Conservation (phyloP, 2,797 vertebrate species). For the Falco concolor region DNA sequence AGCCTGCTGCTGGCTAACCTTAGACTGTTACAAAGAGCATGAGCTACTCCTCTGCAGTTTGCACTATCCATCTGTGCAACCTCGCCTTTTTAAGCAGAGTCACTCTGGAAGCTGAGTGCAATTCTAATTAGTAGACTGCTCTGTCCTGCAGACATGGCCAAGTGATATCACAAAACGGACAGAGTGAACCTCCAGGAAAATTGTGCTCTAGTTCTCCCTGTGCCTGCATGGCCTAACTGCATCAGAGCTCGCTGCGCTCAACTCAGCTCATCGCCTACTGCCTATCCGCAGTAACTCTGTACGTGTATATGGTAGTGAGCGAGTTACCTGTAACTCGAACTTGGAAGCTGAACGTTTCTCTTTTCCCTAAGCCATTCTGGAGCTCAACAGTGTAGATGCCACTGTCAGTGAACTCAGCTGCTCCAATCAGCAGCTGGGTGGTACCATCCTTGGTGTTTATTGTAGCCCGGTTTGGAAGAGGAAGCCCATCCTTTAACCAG, state of each 20-base stretch:
- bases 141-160: not conserved
- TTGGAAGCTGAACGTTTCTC: slow-evolving; percentile 75
- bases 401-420: slow-evolving; percentile 75
- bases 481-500: slow-evolving; percentile 84
- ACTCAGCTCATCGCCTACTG: not conserved
- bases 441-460: slow-evolving; percentile 71
- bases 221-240: not conserved
- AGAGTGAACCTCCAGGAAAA: not conserved
- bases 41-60: not conserved
- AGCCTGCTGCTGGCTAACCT: not conserved
- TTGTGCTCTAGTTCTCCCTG: not conserved
- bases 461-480: slow-evolving; percentile 71
- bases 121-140: not conserved
- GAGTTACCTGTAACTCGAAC: slow-evolving; percentile 84
- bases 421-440: slow-evolving; percentile 80
- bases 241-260: not conserved
- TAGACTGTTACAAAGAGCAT: not conserved
- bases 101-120: not conserved
- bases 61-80: not conserved
- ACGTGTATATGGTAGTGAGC: fast-evolving
- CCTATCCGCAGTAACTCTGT: not conserved
- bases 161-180: not conserved
- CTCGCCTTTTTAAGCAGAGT: not conserved
- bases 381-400: slow-evolving; percentile 81
- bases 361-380: slow-evolving; percentile 72